Evolutionary conservation across 2,113 vertebrate species (phyloP).

Genomic region (Anoura caudifer): DNA sequence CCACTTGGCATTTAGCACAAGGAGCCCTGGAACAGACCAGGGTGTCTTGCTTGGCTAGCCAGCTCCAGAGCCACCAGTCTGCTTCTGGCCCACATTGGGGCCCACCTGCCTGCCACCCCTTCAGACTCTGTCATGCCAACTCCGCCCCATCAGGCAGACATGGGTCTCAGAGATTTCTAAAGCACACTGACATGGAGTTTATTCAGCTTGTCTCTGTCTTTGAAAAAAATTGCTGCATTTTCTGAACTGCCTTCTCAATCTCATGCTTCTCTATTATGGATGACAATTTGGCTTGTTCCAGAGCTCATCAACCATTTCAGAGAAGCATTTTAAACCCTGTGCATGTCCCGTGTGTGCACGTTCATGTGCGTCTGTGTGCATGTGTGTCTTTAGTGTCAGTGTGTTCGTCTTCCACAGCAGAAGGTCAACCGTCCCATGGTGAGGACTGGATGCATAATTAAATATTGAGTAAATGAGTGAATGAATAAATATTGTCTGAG

Average conservation of each 20-base stretch:
- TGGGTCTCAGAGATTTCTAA: neutral
- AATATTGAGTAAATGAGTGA: neutral
- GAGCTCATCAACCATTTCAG: neutral
- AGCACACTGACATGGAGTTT: neutral
- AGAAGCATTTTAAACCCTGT: neutral
- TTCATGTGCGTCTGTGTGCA: too few relatives aligned
- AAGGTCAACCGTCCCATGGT: neutral
- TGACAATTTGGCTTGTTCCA: neutral
- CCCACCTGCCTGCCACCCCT: neutral
- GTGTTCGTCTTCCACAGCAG: neutral
- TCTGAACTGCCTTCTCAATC: neutral
- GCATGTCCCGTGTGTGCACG: fast-evolving
- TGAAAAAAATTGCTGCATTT: neutral
- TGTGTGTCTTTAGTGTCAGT: neutral
- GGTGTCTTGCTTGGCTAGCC: neutral
- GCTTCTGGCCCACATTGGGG: neutral
- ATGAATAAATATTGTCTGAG: neutral
- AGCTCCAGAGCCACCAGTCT: fast-evolving
- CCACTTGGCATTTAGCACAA: neutral
- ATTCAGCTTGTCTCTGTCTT: neutral
- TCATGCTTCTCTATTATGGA: neutral
- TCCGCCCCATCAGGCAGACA: neutral
- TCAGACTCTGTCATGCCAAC: neutral
- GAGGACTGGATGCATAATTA: neutral
- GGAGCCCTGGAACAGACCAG: too few relatives aligned